Percentiles rank a stretch among this genome's conserved stretches.
Conservation (phyloP, 2,888 invertebrate species). For the Pilophorus perplexus region DNA sequence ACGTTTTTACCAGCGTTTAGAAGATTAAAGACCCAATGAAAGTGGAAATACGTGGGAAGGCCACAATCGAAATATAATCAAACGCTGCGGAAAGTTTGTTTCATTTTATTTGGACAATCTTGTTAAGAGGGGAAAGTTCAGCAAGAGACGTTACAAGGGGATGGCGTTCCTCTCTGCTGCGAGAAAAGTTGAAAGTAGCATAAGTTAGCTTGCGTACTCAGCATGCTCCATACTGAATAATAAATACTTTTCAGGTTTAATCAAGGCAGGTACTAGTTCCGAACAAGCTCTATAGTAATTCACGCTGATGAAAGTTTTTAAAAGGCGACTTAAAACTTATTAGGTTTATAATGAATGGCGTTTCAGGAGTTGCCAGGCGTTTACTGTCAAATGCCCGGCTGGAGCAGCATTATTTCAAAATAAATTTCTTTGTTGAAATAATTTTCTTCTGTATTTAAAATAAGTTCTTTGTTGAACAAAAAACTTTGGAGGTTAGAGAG, state of each 20-base stretch:
- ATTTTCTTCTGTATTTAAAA: too few species aligned
- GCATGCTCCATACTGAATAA: conserved; percentile 24
- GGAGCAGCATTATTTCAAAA: too few species aligned
- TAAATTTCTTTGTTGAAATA: too few species aligned
- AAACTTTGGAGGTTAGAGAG: too few species aligned
- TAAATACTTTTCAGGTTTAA: conserved; percentile 33
- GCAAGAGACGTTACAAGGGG: conserved; percentile 1
- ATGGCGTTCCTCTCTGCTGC: neutral
- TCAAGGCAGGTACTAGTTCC: conserved; percentile 11
- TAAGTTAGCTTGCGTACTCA: conserved; percentile 6
- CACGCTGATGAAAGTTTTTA: conserved; percentile 33
- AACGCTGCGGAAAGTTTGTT: neutral
- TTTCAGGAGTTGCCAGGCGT: too few species aligned
- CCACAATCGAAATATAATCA: neutral
- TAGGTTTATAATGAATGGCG: too few species aligned
- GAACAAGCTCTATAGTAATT: neutral
- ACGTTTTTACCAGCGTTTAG: neutral
- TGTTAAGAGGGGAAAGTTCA: conserved; percentile 1
- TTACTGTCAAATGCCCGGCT: too few species aligned
- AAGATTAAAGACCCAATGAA: neutral
- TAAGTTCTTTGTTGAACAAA: too few species aligned
- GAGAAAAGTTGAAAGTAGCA: conserved; percentile 21
- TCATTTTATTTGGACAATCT: conserved; percentile 14
- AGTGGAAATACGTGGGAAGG: too few species aligned
- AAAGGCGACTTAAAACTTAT: too few species aligned